A percentile compares a stretch with the other conserved stretches of the same genome.
Evolutionary conservation across 2,113 vertebrate species (phyloP).

Genomic region (Hassar affinis): DNA sequence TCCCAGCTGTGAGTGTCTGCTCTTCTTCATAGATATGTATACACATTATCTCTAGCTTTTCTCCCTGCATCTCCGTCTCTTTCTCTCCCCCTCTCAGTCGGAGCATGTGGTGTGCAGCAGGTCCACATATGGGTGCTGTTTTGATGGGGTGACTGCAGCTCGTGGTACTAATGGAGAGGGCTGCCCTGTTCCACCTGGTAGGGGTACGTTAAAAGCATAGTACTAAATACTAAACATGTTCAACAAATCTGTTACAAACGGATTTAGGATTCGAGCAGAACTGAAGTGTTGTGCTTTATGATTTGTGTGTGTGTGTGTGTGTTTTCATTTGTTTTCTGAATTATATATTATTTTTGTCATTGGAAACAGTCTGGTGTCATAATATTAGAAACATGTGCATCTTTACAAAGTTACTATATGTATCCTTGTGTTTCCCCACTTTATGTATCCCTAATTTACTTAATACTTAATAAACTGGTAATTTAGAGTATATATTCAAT

Average conservation of each 20-base stretch:
- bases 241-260: not conserved
- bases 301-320: too few species aligned
- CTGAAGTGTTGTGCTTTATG: not conserved
- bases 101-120: conserved; percentile 73
- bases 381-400: not conserved
- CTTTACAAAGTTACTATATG: not conserved
- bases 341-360: not conserved
- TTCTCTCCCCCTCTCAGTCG: conserved; percentile 40
- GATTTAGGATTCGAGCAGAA: not conserved
- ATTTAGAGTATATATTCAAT: too few species aligned
- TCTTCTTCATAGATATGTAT: too few species aligned
- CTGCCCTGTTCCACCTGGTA: conserved; percentile 74
- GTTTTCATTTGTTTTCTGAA: too few species aligned
- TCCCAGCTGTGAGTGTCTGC: conserved; percentile 69
- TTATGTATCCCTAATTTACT: not conserved
- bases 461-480: too few species aligned
- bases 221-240: not conserved
- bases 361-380: too few species aligned
- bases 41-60: not conserved
- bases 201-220: conserved; percentile 72
- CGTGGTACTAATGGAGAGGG: conserved; percentile 84
- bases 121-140: conserved; percentile 87
- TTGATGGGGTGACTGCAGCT: conserved; percentile 78
- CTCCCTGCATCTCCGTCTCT: not conserved
- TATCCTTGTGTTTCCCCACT: not conserved